These are phyloP conservation scores for Corythornis cristatus DNA, from an alignment of 2,113 vertebrate genomes.

Conservation along the genomic window DNA sequence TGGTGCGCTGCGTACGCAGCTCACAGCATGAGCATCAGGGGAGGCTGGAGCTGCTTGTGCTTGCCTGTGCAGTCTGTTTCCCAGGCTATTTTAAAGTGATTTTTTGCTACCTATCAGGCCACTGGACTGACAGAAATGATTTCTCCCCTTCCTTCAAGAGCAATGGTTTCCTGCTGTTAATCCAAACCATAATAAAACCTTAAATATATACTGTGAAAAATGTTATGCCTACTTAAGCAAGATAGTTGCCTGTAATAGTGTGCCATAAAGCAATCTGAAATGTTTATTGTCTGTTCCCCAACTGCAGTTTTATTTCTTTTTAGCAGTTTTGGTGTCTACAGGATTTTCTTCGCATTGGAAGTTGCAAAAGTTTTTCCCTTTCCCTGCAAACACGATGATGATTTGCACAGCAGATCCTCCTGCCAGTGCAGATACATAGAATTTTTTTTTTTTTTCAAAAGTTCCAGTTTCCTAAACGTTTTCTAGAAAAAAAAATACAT, in stretches of 20 bases:
- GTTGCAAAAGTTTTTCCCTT: background rate
- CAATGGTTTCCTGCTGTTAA: constrained; percentile 26
- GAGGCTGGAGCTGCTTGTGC: background rate
- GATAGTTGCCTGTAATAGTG: constrained; percentile 54
- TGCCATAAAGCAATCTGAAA: constrained; percentile 57
- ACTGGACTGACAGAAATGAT: constrained; percentile 1
- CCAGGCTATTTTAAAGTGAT: background rate
- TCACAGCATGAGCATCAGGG: fast-evolving
- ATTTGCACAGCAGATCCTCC: background rate
- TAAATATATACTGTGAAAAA: constrained; percentile 68
- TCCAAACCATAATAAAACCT: constrained; percentile 43
- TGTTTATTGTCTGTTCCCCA: constrained; percentile 45
- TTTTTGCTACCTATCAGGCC: background rate
- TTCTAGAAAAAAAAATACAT: background rate
- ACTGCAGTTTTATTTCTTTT: constrained; percentile 53
- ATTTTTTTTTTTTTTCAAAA: background rate
- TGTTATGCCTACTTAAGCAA: constrained; percentile 64
- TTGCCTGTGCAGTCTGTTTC: background rate
- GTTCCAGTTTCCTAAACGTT: background rate
- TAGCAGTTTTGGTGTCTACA: background rate
- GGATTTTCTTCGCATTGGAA: background rate
- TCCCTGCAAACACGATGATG: background rate
- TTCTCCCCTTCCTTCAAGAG: constrained; percentile 2
- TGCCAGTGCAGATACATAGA: background rate
- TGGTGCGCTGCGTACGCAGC: fast-evolving